phyloP scores from a whole-genome alignment of 2,797 vertebrate species.

The Acanthiza pusilla region DNA sequence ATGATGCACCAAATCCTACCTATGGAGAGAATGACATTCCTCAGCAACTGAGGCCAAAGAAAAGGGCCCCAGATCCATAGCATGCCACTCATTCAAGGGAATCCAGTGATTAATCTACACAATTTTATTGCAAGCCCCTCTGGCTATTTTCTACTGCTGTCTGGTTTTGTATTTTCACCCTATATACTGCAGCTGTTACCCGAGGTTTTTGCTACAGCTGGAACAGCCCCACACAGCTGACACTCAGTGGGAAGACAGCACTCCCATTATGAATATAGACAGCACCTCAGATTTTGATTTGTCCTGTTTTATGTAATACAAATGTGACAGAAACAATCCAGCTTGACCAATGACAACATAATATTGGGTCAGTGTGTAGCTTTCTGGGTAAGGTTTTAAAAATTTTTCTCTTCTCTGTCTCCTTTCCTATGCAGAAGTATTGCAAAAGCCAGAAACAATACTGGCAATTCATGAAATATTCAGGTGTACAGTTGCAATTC shows the following conservation, averaged over 20 bases:
- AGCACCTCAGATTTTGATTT: background rate
- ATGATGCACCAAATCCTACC: background rate
- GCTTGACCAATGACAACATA: background rate
- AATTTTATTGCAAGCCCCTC: background rate
- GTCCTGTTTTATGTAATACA: background rate
- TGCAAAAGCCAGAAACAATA: constrained; percentile 3
- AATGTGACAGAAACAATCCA: background rate
- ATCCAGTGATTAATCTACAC: background rate
- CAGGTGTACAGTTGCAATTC: constrained; percentile 18
- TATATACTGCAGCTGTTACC: background rate
- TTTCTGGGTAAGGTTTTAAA: background rate
- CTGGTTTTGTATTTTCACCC: background rate
- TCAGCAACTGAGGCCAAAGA: background rate
- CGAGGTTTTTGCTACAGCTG: background rate
- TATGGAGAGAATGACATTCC: background rate
- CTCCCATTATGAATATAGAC: background rate
- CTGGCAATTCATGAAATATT: constrained; percentile 36
- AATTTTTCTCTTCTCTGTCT: background rate
- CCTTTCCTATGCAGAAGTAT: background rate
- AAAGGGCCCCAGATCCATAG: background rate
- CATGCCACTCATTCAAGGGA: background rate
- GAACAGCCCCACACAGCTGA: background rate
- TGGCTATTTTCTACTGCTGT: background rate
- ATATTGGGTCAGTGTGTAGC: background rate
- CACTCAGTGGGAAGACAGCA: background rate